phyloP scores from a whole-genome alignment of 2,888 invertebrate genomes.

The Liopterus haemorrhoidalis region DNA sequence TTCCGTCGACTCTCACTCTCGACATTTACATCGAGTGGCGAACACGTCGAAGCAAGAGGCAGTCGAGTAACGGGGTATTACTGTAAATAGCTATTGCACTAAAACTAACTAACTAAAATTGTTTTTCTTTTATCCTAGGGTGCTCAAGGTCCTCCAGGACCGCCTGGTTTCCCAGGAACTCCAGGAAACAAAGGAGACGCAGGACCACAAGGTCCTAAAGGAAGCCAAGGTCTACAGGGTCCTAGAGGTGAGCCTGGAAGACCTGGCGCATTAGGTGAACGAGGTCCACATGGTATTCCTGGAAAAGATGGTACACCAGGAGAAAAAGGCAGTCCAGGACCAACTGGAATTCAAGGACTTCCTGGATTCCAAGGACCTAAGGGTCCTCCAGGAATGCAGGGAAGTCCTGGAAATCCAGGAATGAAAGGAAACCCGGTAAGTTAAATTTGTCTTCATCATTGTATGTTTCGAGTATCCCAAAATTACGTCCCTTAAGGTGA shows the following conservation, averaged over 20 bases:
- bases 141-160: conserved; percentile 71
- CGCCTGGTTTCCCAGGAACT: conserved; percentile 78
- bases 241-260: conserved; percentile 74
- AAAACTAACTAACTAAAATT: neutral
- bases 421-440: conserved; percentile 68
- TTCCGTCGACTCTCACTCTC: no score
- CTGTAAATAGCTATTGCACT: no score
- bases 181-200: conserved; percentile 77
- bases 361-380: conserved; percentile 79
- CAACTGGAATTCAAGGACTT: conserved; percentile 64
- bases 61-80: no score
- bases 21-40: no score
- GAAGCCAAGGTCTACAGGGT: conserved; percentile 75
- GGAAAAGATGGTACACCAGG: conserved; percentile 77
- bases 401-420: conserved; percentile 68
- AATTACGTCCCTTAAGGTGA: no score
- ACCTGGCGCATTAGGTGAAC: conserved; percentile 70
- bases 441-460: conserved; percentile 18
- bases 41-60: no score
- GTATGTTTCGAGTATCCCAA: no score
- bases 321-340: conserved; percentile 73
- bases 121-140: conserved; percentile 57
- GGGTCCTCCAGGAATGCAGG: conserved; percentile 68
- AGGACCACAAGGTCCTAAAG: conserved; percentile 69
- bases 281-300: conserved; percentile 66